These are phyloP conservation scores for Malaclemys terrapin DNA, from an alignment of 2,113 vertebrate species.

Conservation along the genomic window DNA sequence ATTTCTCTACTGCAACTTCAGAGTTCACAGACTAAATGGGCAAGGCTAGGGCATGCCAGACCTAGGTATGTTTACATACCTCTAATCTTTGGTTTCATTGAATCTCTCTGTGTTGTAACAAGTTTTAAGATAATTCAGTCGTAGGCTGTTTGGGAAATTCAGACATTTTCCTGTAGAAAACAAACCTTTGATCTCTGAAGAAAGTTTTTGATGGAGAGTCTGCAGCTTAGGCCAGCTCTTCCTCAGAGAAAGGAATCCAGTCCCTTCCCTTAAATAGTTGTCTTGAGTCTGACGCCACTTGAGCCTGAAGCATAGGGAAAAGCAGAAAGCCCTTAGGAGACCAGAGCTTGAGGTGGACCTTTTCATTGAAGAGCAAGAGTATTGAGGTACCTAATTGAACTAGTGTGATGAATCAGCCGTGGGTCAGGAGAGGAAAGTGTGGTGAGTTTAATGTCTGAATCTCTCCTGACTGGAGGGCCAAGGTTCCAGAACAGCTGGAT, in stretches of 20 bases:
- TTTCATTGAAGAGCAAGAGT: background rate
- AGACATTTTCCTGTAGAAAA: background rate
- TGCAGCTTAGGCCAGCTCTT: background rate
- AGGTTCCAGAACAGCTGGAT: background rate
- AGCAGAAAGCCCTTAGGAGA: too few relatives aligned
- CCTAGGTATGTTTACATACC: background rate
- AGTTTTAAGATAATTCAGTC: background rate
- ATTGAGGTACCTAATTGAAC: background rate
- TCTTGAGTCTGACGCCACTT: background rate
- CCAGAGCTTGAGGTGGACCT: background rate
- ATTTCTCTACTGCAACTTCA: background rate
- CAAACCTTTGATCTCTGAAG: background rate
- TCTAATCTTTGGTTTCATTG: background rate
- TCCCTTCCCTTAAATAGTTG: background rate
- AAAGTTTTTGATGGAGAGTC: background rate
- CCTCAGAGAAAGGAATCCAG: background rate
- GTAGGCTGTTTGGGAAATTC: background rate
- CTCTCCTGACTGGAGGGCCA: background rate
- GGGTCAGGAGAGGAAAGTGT: accelerated
- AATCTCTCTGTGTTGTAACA: background rate
- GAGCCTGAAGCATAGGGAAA: too few relatives aligned
- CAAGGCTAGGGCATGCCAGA: background rate
- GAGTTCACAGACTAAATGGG: background rate
- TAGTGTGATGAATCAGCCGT: background rate
- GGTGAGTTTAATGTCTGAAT: background rate